Percentiles rank a stretch among this genome's conserved stretches.
Conservation (phyloP, 1,140 invertebrate species). For the Sitobion miscanthi region DNA sequence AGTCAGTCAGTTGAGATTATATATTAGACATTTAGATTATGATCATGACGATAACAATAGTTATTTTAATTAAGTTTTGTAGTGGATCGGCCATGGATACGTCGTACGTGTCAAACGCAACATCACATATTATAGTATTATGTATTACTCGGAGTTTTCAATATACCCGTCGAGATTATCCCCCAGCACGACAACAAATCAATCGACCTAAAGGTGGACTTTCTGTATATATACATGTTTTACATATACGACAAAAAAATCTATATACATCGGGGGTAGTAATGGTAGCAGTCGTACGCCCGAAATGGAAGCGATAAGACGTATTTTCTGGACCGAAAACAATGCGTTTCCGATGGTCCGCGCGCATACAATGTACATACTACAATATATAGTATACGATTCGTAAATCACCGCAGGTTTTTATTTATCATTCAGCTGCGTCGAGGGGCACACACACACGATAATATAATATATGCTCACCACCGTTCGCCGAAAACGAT, state of each 20-base stretch:
- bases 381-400: not conserved
- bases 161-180: not conserved
- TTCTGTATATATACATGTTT: not conserved
- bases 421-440: not conserved
- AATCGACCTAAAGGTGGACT: not conserved
- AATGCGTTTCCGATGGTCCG: not conserved
- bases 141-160: not conserved
- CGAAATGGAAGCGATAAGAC: not conserved
- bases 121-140: not conserved
- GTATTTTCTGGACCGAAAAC: not conserved
- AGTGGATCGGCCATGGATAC: not conserved
- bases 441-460: not conserved
- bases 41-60: not conserved
- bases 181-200: not conserved
- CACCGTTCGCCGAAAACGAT: not conserved
- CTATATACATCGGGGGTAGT: not conserved
- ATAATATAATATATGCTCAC: not conserved
- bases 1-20: too few species aligned
- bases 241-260: not conserved
- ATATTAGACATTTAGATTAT: not conserved
- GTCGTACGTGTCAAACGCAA: not conserved
- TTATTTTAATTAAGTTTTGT: not conserved
- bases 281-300: not conserved
- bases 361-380: not conserved
- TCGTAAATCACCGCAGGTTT: not conserved